These are phyloP conservation scores for Aspidapion aeneum DNA, from an alignment of 2,888 invertebrate genomes.

Conservation along the genomic window DNA sequence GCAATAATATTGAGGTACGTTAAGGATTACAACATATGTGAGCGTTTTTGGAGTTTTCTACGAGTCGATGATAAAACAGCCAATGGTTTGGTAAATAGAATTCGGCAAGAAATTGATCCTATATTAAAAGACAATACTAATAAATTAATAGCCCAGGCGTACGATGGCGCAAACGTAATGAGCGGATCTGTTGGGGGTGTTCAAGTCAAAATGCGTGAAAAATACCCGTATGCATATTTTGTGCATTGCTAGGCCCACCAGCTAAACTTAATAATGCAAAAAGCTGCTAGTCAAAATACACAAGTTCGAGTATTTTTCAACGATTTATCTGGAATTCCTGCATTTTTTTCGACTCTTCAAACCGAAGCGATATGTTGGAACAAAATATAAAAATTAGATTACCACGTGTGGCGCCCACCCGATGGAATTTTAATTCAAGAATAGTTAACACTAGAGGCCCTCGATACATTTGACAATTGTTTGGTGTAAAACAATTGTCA, in stretches of 20 bases:
- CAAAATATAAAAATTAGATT: slow-evolving; percentile 19
- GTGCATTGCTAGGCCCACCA: slow-evolving; percentile 20
- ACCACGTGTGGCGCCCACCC: slow-evolving; percentile 18
- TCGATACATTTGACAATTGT: too few species aligned
- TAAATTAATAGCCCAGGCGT: slow-evolving; percentile 16
- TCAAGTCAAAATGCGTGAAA: slow-evolving; percentile 14
- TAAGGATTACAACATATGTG: slow-evolving; percentile 8
- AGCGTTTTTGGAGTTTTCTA: slow-evolving; percentile 21
- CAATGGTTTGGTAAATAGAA: slow-evolving; percentile 4
- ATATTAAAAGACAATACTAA: slow-evolving; percentile 5
- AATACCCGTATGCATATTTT: slow-evolving; percentile 10
- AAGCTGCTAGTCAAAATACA: too few species aligned
- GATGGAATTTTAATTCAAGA: slow-evolving; percentile 29
- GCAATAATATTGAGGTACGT: slow-evolving; percentile 19
- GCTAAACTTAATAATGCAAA: too few species aligned
- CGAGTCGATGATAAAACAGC: slow-evolving; percentile 9
- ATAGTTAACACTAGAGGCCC: slow-evolving; percentile 19
- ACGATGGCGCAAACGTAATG: slow-evolving; percentile 19
- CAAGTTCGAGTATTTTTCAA: too few species aligned
- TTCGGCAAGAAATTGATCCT: slow-evolving; percentile 9
- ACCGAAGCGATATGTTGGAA: slow-evolving; percentile 23
- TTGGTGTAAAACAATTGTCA: too few species aligned
- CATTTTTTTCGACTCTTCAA: too few species aligned
- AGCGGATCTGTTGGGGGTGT: slow-evolving; percentile 15
- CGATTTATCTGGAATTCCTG: too few species aligned